Percentiles rank a stretch among this genome's conserved stretches.
These are phyloP conservation scores for Neodon shergylaensis DNA, from an alignment of 2,113 vertebrate species.

Conservation along the genomic window DNA sequence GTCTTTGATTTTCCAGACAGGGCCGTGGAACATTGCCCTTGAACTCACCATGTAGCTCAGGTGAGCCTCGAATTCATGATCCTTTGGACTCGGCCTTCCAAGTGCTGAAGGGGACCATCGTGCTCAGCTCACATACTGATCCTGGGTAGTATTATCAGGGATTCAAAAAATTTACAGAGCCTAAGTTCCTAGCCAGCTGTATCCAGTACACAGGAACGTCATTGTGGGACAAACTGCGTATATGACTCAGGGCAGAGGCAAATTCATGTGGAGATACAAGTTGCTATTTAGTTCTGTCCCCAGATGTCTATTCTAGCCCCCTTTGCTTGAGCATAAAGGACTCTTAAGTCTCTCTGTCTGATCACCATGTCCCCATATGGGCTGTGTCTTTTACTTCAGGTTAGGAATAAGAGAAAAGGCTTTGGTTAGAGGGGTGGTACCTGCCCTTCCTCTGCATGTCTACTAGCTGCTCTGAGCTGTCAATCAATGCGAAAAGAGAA, in stretches of 20 bases:
- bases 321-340: not conserved
- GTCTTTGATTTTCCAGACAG: not conserved
- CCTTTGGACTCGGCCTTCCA: not conserved
- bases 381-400: not conserved
- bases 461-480: not conserved
- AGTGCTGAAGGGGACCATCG: too few species aligned
- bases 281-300: not conserved
- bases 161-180: not conserved
- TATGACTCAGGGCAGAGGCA: too few species aligned
- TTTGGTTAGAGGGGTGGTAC: not conserved
- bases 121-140: not conserved
- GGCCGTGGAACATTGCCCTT: not conserved
- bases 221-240: not conserved
- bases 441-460: too few species aligned
- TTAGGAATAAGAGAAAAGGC: not conserved
- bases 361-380: not conserved
- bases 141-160: not conserved
- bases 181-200: not conserved
- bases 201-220: not conserved
- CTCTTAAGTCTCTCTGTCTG: not conserved
- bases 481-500: not conserved
- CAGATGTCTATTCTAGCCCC: too few species aligned
- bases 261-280: fast-evolving
- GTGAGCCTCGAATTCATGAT: not conserved
- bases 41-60: not conserved